Base-by-base conservation (phyloP, 2,888 invertebrate genomes). In the Junonia oenone region DNA sequence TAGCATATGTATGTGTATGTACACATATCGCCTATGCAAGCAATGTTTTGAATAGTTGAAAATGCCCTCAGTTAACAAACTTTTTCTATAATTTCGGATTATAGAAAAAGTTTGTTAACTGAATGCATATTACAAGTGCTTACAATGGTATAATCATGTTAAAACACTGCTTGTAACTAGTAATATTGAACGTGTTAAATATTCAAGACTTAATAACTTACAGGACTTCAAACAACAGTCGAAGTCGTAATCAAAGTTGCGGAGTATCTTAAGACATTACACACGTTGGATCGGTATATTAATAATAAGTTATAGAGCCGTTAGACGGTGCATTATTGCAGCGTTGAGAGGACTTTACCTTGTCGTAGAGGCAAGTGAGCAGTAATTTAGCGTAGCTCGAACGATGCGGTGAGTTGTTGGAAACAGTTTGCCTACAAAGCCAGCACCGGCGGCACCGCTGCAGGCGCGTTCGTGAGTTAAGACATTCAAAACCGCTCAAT, bases 401-500 rank as follows among this genome's bases (percentile, higher is more conserved):
- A 65, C 68, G 71, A 68, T 75, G 76, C 72, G 71, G 75, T 69
- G 69, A 73, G 76, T 73, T 74, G 81, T 80, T 78, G 72, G 74
- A 65, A 81, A 81, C 83, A 79, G 83, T 86, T 86, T 71, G 76
- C 71, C 74, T 76, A 81, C 85, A 82, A 84, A 83, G 82, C 78
- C 68, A 73, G 77, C 75, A 72, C 72, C 73, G 68, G 63, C 68
- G 67, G 73, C 73, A 69, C 68, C 73, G 81, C 66, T 80, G 75
- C 75, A 69, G 78, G 81, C 81, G 76, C 81, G 83, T 83, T 87
- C 86, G 84, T 85, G 88, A 88, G 90, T 90, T 89, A 90, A 90
- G 89, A 90, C 90, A 90, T 90, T 89, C 90, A 90, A 89, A 89
- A 88, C 90, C 90, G 90, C 90, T 90, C 90, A 88, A 90, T 89